Conservation (phyloP, 1,140 invertebrate species). For the Chlorops oryzae region DNA sequence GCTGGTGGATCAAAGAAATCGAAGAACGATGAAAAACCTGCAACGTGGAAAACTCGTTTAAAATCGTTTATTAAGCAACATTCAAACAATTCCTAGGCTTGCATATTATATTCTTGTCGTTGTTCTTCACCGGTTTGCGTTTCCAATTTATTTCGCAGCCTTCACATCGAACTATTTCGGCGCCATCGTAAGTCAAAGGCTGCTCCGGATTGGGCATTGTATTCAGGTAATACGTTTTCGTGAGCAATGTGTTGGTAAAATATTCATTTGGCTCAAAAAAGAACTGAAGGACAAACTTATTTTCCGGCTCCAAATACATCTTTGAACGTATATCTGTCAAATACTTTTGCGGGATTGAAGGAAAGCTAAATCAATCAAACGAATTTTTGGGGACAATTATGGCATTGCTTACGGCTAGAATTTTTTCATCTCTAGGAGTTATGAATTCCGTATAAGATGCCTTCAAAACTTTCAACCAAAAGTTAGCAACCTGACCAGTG, state of each 20-base stretch:
- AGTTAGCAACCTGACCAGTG: conserved; percentile 69
- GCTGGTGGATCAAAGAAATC: conserved; percentile 86
- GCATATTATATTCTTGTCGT: conserved; percentile 81
- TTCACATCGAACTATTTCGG: conserved; percentile 81
- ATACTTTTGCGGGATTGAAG: conserved; percentile 6
- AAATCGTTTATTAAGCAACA: neutral
- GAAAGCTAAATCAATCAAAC: neutral
- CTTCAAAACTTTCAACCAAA: conserved; percentile 89
- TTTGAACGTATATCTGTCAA: conserved; percentile 30
- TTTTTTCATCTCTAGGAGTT: conserved; percentile 77
- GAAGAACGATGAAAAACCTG: conserved; percentile 84
- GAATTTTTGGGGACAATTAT: neutral
- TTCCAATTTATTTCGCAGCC: conserved; percentile 52
- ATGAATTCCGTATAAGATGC: conserved; percentile 64
- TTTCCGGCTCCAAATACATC: conserved; percentile 23
- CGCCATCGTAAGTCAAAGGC: conserved; percentile 87
- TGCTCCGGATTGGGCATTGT: conserved; percentile 73
- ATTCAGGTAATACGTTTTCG: conserved; percentile 83
- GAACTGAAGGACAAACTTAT: conserved; percentile 77
- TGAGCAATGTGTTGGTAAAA: conserved; percentile 79
- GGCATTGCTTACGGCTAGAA: conserved; percentile 64
- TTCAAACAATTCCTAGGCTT: conserved; percentile 51
- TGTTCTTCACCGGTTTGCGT: conserved; percentile 78
- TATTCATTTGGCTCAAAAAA: conserved; percentile 82
- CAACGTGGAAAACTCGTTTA: conserved; percentile 48